Base-by-base conservation (phyloP, 2,888 invertebrate genomes). In the Cataglyphis cursor region DNA sequence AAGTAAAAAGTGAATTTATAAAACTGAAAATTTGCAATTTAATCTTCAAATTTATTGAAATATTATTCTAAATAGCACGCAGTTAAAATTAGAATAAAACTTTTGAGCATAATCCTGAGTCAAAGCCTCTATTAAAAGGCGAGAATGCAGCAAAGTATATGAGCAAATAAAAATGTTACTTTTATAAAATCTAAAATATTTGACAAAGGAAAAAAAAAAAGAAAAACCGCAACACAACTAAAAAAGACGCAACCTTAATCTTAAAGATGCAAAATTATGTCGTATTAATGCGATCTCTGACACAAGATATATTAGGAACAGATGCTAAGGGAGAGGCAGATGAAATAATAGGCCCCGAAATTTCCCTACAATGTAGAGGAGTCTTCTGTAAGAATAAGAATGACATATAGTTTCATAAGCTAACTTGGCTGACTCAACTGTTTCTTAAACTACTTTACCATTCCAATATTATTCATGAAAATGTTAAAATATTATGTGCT, bases 121-220 rank as follows among this genome's bases (percentile, higher is more conserved):
- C 2, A 21, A 18, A 35, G 48, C 28, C 12, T 18, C 10, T 12
- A 44, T 75, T 51, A 75, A 75, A 75, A 75, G 5, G 3, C 5
- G 18, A 15, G 35, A 24, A 54, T 28, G 31, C 35, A 31, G n/a
- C 31, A 51, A 62, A 72, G 75, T 31, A 18, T 59, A 54, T 59
- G 57, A 12, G 31, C 15, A 74, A 51, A 4, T 18, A 68, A 57
- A 9, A 51, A 18, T 51, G 28, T 78, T 88, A 85, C 88, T 83
- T 81, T 85, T 44, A 81, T 31, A 72, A 57, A 18, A 8, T 31
- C 9, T 59, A 44, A 70, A 76, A 73, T 65, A 81, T 83, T 81
- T 41, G 15, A 51, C 35, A 41, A 44, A 28, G 6, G 57, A 31
- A 28, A 18, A 9, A 28, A 18, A 8, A 31, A 68, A 38, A n/a